phyloP scores from a whole-genome alignment of 2,888 invertebrate species.

The Athalia rosae region DNA sequence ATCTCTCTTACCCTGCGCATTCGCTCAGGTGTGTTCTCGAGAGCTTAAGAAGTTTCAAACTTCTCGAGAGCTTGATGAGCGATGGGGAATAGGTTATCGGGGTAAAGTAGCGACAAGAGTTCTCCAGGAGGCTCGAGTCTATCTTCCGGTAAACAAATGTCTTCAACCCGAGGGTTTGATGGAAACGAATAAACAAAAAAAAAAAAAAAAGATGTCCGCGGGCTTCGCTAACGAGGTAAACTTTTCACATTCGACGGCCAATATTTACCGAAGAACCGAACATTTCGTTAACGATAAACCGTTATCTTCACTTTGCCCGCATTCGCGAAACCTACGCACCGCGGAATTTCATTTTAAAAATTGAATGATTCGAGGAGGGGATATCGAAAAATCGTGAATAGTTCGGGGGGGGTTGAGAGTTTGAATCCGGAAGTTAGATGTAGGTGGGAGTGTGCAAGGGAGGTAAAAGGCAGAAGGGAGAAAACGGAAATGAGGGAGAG shows the following conservation, averaged over 20 bases:
- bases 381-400: no score
- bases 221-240: conserved; percentile 15
- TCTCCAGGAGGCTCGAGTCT: not conserved
- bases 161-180: not conserved
- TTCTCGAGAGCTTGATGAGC: conserved; percentile 42
- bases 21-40: conserved; percentile 33
- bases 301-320: no score
- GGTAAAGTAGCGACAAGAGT: conserved; percentile 22
- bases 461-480: not conserved
- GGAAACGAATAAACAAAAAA: no score
- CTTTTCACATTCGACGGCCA: not conserved
- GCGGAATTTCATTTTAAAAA: no score
- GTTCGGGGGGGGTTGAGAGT: not conserved
- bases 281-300: no score
- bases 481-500: conserved; percentile 2
- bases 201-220: no score
- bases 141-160: conserved; percentile 30
- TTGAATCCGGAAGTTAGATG: no score
- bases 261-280: no score
- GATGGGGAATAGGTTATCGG: conserved; percentile 42
- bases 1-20: not conserved
- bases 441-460: not conserved
- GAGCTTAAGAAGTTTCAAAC: conserved; percentile 37
- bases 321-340: no score
- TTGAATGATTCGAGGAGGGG: no score